Evolutionary conservation across 2,797 vertebrate genomes (phyloP).

Genomic region (Enteromius trimaculatus): DNA sequence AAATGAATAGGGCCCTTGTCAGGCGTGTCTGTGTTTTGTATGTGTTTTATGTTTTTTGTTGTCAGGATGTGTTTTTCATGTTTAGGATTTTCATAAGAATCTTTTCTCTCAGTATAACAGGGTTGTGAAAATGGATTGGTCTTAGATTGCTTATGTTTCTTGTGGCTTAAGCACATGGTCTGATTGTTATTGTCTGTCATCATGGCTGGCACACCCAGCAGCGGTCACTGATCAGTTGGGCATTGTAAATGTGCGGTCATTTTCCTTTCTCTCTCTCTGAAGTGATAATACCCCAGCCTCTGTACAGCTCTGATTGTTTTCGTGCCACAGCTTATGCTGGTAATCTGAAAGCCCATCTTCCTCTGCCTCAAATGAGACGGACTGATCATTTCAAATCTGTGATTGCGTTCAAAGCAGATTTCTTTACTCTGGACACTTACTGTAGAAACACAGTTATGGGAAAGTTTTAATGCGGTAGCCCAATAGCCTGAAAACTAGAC

Average conservation of each 20-base stretch:
- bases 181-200: slow-evolving; percentile 35
- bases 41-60: slow-evolving; percentile 28
- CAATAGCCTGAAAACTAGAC: background rate
- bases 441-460: background rate
- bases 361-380: background rate
- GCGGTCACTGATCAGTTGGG: slow-evolving; percentile 29
- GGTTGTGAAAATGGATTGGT: slow-evolving; percentile 27
- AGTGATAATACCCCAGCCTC: slow-evolving; percentile 17
- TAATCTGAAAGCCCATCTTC: slow-evolving; percentile 40
- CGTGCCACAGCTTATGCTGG: slow-evolving; percentile 23
- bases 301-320: slow-evolving; percentile 27
- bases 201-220: slow-evolving; percentile 31
- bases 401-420: slow-evolving; percentile 11
- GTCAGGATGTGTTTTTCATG: slow-evolving; percentile 12
- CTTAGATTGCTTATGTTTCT: slow-evolving; percentile 45
- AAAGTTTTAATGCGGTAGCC: background rate
- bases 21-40: background rate
- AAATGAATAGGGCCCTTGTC: too few relatives aligned
- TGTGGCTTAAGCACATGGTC: slow-evolving; percentile 39
- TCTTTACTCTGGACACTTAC: background rate
- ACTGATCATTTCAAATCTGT: slow-evolving; percentile 32
- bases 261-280: slow-evolving; percentile 12
- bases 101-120: background rate
- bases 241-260: slow-evolving; percentile 38
- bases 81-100: slow-evolving; percentile 35